Evolutionary conservation across 2,888 invertebrate genomes (phyloP), one percentile per base, ranked within the genome.

Genomic region (Apamea sordens): DNA sequence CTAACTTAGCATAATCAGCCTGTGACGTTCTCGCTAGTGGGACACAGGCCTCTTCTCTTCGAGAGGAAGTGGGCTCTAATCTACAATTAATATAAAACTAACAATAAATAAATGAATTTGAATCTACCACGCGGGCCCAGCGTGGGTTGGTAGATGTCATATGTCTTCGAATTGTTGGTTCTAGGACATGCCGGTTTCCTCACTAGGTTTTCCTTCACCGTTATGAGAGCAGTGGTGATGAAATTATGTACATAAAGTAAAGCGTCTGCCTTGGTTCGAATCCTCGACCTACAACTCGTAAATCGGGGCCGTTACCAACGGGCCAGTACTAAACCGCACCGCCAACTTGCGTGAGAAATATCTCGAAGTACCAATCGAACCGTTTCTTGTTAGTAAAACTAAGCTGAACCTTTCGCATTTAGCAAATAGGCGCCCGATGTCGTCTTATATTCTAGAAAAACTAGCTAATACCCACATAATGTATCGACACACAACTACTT

Each of bases 401-500:
- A 53, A 70, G 28, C 44, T 44, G 15, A 50, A 36, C 44, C 65
- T 67, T 50, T 47, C 61, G 56, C 67, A 71, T 81, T 77, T n/a
- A 63, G 15, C 36, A 71, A 71, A 77, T 63, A 56, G 47, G 21
- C 32, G 21, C 41, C n/a, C 63, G 47, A 50, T 69, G 69, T 28
- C 18, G 41, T 41, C 24, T 7, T 15, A 53, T 41, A 73, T 59
- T 64, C 32, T 41, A 83, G 53, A 73, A 76, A 73, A 36, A 36
- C 53, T 63, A 73, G 53, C 73, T 64, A 70, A 72, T 72, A 75
- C 59, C 56, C 59, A 79, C 67, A 59, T 68, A 71, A 74, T 44
- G 83, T 74, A 68, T 68, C 69, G 59, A 77, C 76, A 79, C 68
- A 77, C 67, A 76, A 79, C 73, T 78, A 71, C 70, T 71, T 77